Percentiles rank a stretch among this genome's conserved stretches.
Evolutionary conservation across 2,888 invertebrate species (phyloP).

Genomic region (Dascillus cervinus): DNA sequence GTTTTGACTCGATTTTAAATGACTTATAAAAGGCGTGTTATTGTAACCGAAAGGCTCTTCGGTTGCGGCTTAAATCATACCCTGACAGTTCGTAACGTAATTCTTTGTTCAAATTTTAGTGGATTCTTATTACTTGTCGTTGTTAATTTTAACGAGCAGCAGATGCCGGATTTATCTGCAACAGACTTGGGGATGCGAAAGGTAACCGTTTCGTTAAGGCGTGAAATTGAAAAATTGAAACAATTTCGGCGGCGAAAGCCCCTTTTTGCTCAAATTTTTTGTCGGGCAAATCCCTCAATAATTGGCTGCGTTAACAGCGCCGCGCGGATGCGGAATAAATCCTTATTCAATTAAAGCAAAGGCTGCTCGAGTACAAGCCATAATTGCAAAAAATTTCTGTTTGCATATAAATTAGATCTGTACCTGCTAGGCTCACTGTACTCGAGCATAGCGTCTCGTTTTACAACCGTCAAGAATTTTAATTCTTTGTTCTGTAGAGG

Average conservation of each 20-base stretch:
- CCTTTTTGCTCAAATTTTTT: neutral
- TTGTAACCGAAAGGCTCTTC: slow-evolving; percentile 24
- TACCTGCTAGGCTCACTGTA: slow-evolving; percentile 4
- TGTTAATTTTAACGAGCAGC: slow-evolving; percentile 19
- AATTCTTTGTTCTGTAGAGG: slow-evolving; percentile 37
- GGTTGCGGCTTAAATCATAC: slow-evolving; percentile 33
- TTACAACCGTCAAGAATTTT: slow-evolving; percentile 39
- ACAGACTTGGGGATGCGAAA: slow-evolving; percentile 12
- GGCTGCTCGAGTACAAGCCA: neutral
- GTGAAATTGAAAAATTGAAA: neutral
- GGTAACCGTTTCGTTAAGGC: neutral
- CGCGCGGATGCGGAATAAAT: neutral
- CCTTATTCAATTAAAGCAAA: neutral
- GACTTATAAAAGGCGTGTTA: slow-evolving; percentile 30
- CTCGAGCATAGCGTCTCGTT: slow-evolving; percentile 26
- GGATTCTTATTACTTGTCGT: slow-evolving; percentile 23
- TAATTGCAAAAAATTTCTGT: neutral
- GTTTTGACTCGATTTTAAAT: slow-evolving; percentile 27
- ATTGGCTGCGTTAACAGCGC: neutral
- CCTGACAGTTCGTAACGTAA: slow-evolving; percentile 30
- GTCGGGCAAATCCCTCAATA: neutral
- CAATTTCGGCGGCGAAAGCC: neutral
- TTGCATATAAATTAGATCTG: neutral
- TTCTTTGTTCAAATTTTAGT: slow-evolving; percentile 30
- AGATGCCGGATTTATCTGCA: slow-evolving; percentile 17